These are phyloP conservation scores for Actinemys pallida DNA, from an alignment of 2,113 vertebrate genomes.

Conservation along the genomic window DNA sequence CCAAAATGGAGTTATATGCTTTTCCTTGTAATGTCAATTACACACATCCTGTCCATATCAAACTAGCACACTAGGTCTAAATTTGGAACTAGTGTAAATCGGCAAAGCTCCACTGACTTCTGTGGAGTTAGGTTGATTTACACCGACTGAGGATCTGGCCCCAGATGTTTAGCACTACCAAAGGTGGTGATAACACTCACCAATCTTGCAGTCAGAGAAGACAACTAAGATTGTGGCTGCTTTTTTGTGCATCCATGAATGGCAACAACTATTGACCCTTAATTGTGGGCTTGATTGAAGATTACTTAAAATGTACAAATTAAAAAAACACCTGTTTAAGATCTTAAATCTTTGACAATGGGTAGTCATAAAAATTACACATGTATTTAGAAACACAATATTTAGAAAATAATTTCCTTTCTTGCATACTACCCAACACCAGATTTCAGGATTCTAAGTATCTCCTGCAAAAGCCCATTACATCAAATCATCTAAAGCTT, in stretches of 20 bases:
- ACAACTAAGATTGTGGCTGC: neutral
- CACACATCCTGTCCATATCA: neutral
- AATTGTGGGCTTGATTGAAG: neutral
- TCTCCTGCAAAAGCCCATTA: neutral
- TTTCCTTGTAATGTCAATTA: neutral
- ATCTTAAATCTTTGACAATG: neutral
- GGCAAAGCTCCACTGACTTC: neutral
- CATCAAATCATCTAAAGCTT: neutral
- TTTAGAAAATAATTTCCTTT: neutral
- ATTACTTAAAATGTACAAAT: neutral
- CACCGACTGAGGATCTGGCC: neutral
- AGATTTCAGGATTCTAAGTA: neutral
- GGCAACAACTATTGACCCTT: neutral
- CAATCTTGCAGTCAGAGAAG: neutral
- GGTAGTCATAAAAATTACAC: neutral
- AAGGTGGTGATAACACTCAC: neutral
- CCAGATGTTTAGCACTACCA: neutral
- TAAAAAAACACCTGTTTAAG: neutral
- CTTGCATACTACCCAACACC: neutral
- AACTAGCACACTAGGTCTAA: neutral
- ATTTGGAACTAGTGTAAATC: neutral
- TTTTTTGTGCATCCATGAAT: neutral
- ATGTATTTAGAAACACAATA: neutral
- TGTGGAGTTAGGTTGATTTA: neutral
- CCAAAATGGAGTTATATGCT: neutral